These are phyloP conservation scores for Nephrotoma guestfalica DNA, from an alignment of 2,888 invertebrate genomes.

Conservation along the genomic window DNA sequence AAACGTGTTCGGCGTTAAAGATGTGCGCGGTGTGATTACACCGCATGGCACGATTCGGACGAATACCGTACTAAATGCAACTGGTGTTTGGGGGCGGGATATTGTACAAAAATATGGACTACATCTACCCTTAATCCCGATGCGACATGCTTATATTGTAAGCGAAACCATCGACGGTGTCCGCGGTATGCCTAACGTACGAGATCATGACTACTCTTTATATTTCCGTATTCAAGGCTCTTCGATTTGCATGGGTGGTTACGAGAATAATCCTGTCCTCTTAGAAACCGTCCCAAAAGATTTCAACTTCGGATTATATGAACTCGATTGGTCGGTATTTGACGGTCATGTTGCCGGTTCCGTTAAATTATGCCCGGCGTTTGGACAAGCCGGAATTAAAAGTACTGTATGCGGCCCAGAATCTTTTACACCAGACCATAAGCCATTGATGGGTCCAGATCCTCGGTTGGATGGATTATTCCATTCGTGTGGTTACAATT, in stretches of 20 bases:
- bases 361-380: constrained; percentile 55
- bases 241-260: constrained; percentile 71
- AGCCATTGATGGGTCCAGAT: constrained; percentile 70
- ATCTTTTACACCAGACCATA: constrained; percentile 86
- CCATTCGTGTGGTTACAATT: constrained; percentile 81
- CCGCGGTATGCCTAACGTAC: constrained; percentile 60
- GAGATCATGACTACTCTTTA: constrained; percentile 72
- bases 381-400: constrained; percentile 62
- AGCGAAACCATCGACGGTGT: constrained; percentile 64
- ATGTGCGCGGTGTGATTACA: constrained; percentile 64
- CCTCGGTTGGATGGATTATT: constrained; percentile 52
- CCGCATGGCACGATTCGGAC: constrained; percentile 55
- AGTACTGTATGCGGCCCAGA: constrained; percentile 84
- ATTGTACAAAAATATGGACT: constrained; percentile 35
- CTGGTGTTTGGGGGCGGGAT: constrained; percentile 67
- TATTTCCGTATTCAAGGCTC: constrained; percentile 78
- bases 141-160: constrained; percentile 81
- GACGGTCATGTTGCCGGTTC: constrained; percentile 60
- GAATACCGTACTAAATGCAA: constrained; percentile 55
- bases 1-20: constrained; percentile 42
- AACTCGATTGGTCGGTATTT: constrained; percentile 77
- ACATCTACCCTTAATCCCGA: constrained; percentile 59
- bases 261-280: constrained; percentile 72
- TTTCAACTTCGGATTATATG: constrained; percentile 71
- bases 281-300: constrained; percentile 60